A percentile compares a stretch with the other conserved stretches of the same genome.
Conservation (phyloP, 2,888 invertebrate species). For the Drepana falcataria region DNA sequence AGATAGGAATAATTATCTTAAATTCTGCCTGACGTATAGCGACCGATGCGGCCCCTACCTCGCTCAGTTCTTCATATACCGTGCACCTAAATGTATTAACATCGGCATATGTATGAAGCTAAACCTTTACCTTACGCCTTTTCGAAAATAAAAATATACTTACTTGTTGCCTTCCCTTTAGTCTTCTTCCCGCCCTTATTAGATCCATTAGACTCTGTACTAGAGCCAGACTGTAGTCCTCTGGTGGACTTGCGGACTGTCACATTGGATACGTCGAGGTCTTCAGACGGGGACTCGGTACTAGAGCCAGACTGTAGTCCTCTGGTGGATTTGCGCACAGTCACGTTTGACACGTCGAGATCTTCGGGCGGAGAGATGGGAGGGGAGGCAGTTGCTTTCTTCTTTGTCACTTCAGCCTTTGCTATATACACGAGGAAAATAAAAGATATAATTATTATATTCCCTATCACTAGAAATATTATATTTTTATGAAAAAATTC, state of each 20-base stretch:
- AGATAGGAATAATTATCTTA: too few species aligned
- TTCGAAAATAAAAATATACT: constrained; percentile 10
- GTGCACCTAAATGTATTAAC: too few species aligned
- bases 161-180: constrained; percentile 23
- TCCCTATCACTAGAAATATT: too few species aligned
- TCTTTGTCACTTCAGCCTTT: constrained; percentile 21
- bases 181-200: constrained; percentile 23
- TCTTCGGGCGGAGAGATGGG: constrained; percentile 29
- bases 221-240: constrained; percentile 35
- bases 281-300: constrained; percentile 37
- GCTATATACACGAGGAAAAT: constrained; percentile 16
- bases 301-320: constrained; percentile 38
- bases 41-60: too few species aligned
- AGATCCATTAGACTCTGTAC: constrained; percentile 36
- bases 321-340: constrained; percentile 40
- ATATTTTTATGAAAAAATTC: too few species aligned
- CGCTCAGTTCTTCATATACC: too few species aligned
- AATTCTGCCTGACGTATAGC: too few species aligned
- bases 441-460: too few species aligned
- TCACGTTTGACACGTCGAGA: constrained; percentile 51
- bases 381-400: constrained; percentile 12
- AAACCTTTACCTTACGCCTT: too few species aligned
- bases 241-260: constrained; percentile 44
- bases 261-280: constrained; percentile 50
- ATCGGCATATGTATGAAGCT: too few species aligned